Percentiles rank a stretch among this genome's conserved stretches.
phyloP scores from a whole-genome alignment of 1,140 invertebrate species.

The Neodiprion fabricii region DNA sequence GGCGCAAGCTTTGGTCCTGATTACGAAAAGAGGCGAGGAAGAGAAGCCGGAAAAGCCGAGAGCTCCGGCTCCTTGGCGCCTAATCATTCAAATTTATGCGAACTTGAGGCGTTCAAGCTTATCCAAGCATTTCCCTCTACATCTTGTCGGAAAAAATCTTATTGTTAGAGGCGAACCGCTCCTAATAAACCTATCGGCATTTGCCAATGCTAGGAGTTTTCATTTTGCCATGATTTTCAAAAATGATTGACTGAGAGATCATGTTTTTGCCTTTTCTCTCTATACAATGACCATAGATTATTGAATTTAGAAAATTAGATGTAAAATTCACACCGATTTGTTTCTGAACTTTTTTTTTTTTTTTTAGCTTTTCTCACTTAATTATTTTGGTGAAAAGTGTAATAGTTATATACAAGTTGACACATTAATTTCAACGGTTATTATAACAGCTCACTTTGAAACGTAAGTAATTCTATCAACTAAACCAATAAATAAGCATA shows the following conservation, averaged over 20 bases:
- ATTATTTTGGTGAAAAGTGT: no score
- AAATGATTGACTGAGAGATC: background rate
- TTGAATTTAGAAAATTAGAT: no score
- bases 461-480: no score
- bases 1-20: no score
- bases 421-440: no score
- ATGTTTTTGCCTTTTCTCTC: background rate
- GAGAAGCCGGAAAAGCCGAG: background rate
- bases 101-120: background rate
- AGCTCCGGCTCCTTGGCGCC: background rate
- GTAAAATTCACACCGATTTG: no score
- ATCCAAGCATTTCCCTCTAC: background rate
- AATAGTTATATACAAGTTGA: no score
- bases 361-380: no score
- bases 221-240: background rate
- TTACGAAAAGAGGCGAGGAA: background rate
- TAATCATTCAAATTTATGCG: constrained; percentile 3
- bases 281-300: no score
- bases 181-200: background rate
- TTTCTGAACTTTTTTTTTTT: no score
- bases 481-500: no score
- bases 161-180: background rate
- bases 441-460: no score
- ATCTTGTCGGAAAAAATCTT: background rate
- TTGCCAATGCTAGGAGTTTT: background rate